A percentile compares a stretch with the other conserved stretches of the same genome.
Conservation (phyloP, 1,140 invertebrate species). For the Neodiprion virginianus region DNA sequence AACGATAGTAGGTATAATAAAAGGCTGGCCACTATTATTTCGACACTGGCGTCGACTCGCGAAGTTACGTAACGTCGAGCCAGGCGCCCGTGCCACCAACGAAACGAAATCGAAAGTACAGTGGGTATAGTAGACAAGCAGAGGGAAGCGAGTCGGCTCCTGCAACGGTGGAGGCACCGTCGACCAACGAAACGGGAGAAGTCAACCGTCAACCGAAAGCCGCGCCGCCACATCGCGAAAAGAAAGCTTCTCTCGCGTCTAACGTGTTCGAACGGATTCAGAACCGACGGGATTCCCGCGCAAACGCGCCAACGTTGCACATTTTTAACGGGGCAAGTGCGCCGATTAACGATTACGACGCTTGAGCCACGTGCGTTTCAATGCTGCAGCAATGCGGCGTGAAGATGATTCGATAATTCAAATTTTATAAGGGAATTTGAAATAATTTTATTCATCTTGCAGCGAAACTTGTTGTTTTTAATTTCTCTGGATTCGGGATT, state of each 20-base stretch:
- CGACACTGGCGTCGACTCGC: constrained; percentile 47
- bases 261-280: neutral
- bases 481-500: no score
- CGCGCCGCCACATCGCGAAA: neutral
- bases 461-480: no score
- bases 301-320: neutral
- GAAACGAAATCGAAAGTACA: constrained; percentile 59
- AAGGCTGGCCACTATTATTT: constrained; percentile 56
- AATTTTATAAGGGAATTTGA: no score
- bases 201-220: constrained; percentile 1
- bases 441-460: no score
- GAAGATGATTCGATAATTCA: no score
- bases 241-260: neutral
- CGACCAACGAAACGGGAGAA: constrained; percentile 4
- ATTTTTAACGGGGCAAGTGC: no score
- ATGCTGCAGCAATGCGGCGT: no score
- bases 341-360: no score
- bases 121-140: constrained; percentile 43
- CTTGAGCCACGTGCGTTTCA: no score
- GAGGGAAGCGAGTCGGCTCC: neutral
- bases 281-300: neutral
- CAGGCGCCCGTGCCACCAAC: constrained; percentile 33
- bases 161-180: neutral
- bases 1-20: constrained; percentile 27
- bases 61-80: constrained; percentile 38